Evolutionary conservation across 1,140 invertebrate species (phyloP).

Genomic region (Oscheius sp.): DNA sequence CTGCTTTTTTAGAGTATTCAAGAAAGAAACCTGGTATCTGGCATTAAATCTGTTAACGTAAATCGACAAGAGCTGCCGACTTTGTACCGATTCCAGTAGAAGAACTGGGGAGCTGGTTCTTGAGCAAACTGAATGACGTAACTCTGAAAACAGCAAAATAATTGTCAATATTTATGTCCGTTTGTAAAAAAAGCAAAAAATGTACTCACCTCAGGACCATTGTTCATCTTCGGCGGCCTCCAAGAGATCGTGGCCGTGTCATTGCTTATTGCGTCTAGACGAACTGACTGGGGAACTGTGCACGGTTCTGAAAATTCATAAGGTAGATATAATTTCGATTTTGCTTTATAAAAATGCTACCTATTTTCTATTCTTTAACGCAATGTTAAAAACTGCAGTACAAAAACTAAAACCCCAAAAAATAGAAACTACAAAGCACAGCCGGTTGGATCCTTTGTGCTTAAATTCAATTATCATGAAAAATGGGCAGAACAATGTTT

Average conservation of each 20-base stretch:
- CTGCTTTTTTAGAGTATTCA: neutral
- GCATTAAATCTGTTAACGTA: constrained; percentile 51
- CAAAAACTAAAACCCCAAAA: too few relatives aligned
- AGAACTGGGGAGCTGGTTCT: constrained; percentile 59
- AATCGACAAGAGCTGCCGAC: constrained; percentile 51
- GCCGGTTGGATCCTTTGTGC: too few relatives aligned
- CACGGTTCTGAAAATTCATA: constrained; percentile 54
- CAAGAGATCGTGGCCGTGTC: constrained; percentile 59
- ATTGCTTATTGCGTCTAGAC: constrained; percentile 53
- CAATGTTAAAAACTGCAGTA: too few relatives aligned
- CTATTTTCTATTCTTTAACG: neutral
- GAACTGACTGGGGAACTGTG: constrained; percentile 57
- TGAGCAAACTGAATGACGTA: constrained; percentile 58
- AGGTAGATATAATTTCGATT: constrained; percentile 17
- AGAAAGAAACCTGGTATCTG: constrained; percentile 47
- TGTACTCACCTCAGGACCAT: constrained; percentile 50
- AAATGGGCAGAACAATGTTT: too few relatives aligned
- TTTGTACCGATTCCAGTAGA: constrained; percentile 51
- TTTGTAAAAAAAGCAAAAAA: too few relatives aligned
- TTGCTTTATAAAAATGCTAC: neutral
- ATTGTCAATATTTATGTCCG: constrained; percentile 3
- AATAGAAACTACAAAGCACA: too few relatives aligned
- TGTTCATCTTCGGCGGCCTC: constrained; percentile 57
- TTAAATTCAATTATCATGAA: too few relatives aligned
- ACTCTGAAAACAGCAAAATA: constrained; percentile 41